Conservation (phyloP, 2,113 vertebrate species). For the Colinus virginianus region DNA sequence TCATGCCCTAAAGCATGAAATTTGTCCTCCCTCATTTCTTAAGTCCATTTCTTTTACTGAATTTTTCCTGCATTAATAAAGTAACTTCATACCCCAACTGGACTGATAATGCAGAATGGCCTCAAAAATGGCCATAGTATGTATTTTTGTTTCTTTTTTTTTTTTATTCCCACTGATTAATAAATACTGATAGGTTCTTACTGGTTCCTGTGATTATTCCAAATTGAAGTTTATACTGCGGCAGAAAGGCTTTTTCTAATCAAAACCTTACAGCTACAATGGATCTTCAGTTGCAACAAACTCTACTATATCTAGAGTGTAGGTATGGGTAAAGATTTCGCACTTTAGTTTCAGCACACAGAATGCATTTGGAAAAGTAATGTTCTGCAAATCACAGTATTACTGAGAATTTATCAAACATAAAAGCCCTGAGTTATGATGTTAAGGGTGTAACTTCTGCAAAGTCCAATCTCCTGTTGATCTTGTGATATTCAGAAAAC, state of each 20-base stretch:
- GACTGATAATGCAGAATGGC: background rate
- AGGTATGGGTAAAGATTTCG: background rate
- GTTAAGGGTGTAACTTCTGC: background rate
- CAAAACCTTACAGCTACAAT: background rate
- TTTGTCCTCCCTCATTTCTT: background rate
- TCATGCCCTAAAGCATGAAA: background rate
- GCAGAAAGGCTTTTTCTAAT: background rate
- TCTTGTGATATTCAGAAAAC: background rate
- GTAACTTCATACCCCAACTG: background rate
- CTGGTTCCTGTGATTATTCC: background rate
- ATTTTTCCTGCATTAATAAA: background rate
- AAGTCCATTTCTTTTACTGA: background rate
- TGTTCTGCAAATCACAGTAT: background rate
- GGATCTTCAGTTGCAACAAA: background rate
- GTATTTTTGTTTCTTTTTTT: background rate
- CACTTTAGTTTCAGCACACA: background rate
- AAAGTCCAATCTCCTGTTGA: background rate
- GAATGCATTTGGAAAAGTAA: background rate
- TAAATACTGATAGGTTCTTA: background rate
- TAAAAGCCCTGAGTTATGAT: background rate
- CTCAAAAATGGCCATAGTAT: background rate
- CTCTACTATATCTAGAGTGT: background rate
- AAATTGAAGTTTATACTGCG: background rate
- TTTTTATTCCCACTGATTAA: background rate
- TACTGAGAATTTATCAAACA: background rate